Conservation (phyloP, 2,888 invertebrate genomes). For the Zygogramma bicolorata region DNA sequence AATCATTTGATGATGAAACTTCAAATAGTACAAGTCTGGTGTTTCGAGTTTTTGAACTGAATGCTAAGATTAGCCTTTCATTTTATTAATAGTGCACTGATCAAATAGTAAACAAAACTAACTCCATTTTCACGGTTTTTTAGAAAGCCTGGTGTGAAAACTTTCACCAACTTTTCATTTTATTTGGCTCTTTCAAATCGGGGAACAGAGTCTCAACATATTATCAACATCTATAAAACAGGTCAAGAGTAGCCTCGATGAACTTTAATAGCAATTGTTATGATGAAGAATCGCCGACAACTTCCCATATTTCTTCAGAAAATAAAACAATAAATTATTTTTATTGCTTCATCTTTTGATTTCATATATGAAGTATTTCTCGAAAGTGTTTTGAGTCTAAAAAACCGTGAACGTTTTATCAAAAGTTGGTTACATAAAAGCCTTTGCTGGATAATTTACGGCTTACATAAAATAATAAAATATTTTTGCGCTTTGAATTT, state of each 20-base stretch:
- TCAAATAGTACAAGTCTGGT: too few relatives aligned
- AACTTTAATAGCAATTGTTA: slow-evolving; percentile 31
- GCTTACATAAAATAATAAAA: slow-evolving; percentile 58
- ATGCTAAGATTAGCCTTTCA: too few relatives aligned
- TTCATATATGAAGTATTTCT: slow-evolving; percentile 40
- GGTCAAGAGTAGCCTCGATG: not conserved
- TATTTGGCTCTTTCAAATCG: too few relatives aligned
- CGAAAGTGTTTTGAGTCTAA: slow-evolving; percentile 58
- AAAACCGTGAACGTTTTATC: slow-evolving; percentile 57
- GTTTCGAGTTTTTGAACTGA: too few relatives aligned
- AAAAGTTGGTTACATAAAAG: slow-evolving; percentile 58
- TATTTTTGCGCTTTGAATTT: slow-evolving; percentile 56
- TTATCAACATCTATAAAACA: not conserved
- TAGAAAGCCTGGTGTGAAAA: too few relatives aligned
- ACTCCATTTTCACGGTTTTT: too few relatives aligned
- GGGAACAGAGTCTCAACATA: too few relatives aligned
- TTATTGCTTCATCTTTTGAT: slow-evolving; percentile 49
- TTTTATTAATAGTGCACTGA: too few relatives aligned
- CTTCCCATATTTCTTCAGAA: slow-evolving; percentile 36
- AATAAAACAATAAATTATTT: slow-evolving; percentile 56
- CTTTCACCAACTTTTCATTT: too few relatives aligned
- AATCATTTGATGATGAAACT: too few relatives aligned
- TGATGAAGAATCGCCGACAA: slow-evolving; percentile 32
- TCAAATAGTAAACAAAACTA: too few relatives aligned
- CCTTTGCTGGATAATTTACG: slow-evolving; percentile 55